Evolutionary conservation across 2,797 vertebrate genomes (phyloP).

Genomic region (Prionace glauca): DNA sequence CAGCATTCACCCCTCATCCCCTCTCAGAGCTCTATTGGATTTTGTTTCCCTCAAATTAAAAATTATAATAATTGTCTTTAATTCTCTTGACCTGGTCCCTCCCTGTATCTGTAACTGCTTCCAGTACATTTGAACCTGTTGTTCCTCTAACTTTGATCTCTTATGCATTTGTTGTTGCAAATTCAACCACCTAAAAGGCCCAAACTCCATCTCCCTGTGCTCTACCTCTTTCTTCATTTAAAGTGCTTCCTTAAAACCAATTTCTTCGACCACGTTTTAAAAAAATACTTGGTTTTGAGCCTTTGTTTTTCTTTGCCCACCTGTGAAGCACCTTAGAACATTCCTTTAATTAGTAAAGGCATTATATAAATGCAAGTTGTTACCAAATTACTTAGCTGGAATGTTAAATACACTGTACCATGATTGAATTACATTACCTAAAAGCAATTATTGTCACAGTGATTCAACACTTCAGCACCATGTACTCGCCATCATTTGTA

Average conservation of each 20-base stretch:
- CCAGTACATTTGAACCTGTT: not conserved
- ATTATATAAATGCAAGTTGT: not conserved
- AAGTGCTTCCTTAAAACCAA: not conserved
- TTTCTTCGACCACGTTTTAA: not conserved
- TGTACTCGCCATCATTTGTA: not conserved
- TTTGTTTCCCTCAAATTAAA: not conserved
- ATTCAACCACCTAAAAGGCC: not conserved
- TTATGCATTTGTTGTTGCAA: not conserved
- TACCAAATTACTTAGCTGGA: not conserved
- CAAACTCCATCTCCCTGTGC: not conserved
- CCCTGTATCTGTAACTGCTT: not conserved
- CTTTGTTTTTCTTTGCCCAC: not conserved
- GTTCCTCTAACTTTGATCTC: not conserved
- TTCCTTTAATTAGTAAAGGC: not conserved
- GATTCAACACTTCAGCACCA: not conserved
- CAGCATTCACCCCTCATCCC: not conserved
- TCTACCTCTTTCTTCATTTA: not conserved
- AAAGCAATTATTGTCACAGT: not conserved
- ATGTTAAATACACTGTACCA: not conserved
- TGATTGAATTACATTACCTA: not conserved
- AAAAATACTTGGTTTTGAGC: not conserved
- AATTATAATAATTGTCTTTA: not conserved
- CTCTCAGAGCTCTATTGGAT: not conserved
- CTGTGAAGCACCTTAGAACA: not conserved
- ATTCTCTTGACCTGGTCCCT: not conserved